phyloP scores from a whole-genome alignment of 2,113 vertebrate genomes.

The Brachyhypopomus occidentalis region DNA sequence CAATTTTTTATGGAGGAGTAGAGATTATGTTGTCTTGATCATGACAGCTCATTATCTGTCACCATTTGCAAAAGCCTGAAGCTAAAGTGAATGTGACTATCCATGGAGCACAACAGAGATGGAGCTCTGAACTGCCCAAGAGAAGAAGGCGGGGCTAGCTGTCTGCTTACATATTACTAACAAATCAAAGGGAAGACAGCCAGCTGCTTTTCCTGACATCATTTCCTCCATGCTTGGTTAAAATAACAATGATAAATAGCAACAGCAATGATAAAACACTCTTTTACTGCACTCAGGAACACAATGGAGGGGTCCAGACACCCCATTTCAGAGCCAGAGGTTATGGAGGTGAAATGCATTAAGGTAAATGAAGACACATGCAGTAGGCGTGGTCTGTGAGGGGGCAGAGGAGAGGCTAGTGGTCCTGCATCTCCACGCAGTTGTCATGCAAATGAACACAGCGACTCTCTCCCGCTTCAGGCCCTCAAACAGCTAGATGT shows the following conservation, averaged over 20 bases:
- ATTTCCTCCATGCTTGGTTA: neutral
- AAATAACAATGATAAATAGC: neutral
- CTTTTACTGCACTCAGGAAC: no score
- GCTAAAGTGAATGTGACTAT: neutral
- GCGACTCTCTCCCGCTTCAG: neutral
- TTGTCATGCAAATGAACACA: neutral
- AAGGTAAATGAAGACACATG: slow-evolving; percentile 52
- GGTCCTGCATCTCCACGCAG: neutral
- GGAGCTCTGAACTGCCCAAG: neutral
- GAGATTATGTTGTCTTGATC: neutral
- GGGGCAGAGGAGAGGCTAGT: neutral
- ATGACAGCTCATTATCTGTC: neutral
- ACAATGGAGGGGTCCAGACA: no score
- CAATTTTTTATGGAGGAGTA: slow-evolving; percentile 30
- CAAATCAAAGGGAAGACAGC: neutral
- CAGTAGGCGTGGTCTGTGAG: neutral
- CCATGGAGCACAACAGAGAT: neutral
- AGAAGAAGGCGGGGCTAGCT: neutral
- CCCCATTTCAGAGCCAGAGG: slow-evolving; percentile 28
- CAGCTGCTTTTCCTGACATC: slow-evolving; percentile 9
- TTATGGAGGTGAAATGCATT: neutral
- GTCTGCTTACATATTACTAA: neutral
- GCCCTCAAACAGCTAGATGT: no score
- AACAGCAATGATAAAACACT: no score
- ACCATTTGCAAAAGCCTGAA: neutral